These are phyloP conservation scores for Chloroceryle amazona DNA, from an alignment of 2,797 vertebrate genomes.

Conservation along the genomic window DNA sequence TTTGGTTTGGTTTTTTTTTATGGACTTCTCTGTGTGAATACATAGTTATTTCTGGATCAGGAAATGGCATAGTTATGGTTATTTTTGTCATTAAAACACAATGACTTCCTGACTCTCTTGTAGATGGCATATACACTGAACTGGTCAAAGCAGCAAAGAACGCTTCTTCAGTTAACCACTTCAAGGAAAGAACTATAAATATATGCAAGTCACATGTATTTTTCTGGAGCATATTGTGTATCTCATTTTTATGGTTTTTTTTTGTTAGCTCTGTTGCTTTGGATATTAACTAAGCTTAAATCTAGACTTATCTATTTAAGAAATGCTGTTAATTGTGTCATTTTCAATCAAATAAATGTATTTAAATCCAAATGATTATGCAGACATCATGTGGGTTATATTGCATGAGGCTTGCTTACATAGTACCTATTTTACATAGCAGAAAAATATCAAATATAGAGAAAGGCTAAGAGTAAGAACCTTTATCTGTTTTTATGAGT, in stretches of 20 bases:
- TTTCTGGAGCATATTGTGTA: neutral
- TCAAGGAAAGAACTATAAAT: neutral
- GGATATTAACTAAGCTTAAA: constrained; percentile 13
- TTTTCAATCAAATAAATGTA: neutral
- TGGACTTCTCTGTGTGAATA: neutral
- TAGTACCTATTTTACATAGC: neutral
- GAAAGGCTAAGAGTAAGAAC: neutral
- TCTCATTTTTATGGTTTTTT: neutral
- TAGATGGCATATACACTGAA: neutral
- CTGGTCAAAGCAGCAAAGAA: neutral
- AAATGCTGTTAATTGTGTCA: neutral
- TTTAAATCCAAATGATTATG: neutral
- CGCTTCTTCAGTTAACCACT: neutral
- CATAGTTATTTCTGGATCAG: neutral
- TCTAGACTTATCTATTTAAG: neutral
- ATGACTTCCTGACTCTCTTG: neutral
- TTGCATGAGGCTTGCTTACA: neutral
- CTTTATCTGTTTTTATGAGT: neutral
- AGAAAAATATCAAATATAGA: neutral
- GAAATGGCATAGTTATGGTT: neutral
- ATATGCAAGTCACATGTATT: neutral
- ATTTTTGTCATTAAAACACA: neutral
- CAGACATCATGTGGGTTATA: accelerated
- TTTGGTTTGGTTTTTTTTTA: too few relatives aligned
- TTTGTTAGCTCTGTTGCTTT: constrained; percentile 17